phyloP scores from a whole-genome alignment of 2,113 vertebrate species.

The Pseudois nayaur region DNA sequence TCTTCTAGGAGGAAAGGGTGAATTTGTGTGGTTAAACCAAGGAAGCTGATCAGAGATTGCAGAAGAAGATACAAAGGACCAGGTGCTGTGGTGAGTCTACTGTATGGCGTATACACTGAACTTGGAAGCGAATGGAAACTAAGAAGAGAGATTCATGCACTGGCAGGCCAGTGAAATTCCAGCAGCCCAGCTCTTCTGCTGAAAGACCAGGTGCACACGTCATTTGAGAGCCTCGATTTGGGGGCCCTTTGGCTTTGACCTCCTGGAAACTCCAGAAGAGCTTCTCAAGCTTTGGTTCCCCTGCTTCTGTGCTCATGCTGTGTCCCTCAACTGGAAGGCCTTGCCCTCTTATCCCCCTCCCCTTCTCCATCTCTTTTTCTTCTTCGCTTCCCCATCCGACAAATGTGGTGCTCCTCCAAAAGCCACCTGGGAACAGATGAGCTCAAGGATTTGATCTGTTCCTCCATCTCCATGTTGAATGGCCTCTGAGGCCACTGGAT shows the following conservation, averaged over 20 bases:
- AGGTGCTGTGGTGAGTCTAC: neutral
- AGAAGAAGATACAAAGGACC: neutral
- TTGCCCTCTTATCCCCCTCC: fast-evolving
- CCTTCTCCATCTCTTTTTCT: fast-evolving
- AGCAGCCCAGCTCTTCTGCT: too few species aligned
- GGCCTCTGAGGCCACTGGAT: neutral
- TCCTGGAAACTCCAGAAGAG: neutral
- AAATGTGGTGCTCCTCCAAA: neutral
- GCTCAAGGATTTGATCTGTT: fast-evolving
- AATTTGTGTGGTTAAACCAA: neutral
- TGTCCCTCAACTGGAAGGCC: neutral
- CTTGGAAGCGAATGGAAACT: neutral
- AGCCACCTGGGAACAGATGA: fast-evolving
- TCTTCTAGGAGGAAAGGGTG: neutral
- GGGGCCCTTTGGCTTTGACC: fast-evolving
- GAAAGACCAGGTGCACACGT: fast-evolving
- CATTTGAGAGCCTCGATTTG: fast-evolving
- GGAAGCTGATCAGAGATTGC: neutral
- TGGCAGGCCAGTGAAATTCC: neutral
- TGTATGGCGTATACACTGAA: fast-evolving
- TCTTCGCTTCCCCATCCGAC: neutral
- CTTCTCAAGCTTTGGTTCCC: neutral
- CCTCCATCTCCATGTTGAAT: neutral
- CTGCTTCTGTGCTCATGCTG: neutral
- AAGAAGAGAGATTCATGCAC: fast-evolving